Conservation (phyloP, 1,140 invertebrate genomes). For the Macrobrachium rosenbergii region DNA sequence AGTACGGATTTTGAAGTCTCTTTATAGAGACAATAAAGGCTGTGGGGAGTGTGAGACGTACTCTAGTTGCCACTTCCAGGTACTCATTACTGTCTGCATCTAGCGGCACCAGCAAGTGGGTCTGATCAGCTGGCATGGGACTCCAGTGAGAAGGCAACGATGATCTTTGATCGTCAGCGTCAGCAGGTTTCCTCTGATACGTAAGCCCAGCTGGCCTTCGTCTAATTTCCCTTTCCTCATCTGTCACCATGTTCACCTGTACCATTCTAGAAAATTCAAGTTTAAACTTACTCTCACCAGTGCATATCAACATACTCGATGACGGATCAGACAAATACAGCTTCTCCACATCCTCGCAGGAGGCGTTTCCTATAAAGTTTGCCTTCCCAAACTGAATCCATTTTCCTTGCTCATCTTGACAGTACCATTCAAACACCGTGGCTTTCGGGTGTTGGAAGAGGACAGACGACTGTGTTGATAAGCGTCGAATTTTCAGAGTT, state of each 20-base stretch:
- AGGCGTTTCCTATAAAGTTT: slow-evolving; percentile 24
- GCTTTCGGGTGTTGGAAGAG: slow-evolving; percentile 20
- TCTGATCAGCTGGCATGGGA: slow-evolving; percentile 22
- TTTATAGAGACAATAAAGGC: slow-evolving; percentile 12
- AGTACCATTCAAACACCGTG: slow-evolving; percentile 51
- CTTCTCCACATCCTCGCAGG: slow-evolving; percentile 36
- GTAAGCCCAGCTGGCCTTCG: slow-evolving; percentile 31
- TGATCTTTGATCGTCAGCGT: background rate
- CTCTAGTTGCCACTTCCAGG: slow-evolving; percentile 12
- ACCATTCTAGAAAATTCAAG: slow-evolving; percentile 40
- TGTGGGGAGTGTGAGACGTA: slow-evolving; percentile 36
- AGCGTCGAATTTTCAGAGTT: slow-evolving; percentile 12
- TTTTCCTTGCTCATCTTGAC: slow-evolving; percentile 44
- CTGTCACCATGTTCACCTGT: slow-evolving; percentile 27
- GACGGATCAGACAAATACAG: slow-evolving; percentile 25
- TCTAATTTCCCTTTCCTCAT: slow-evolving; percentile 31
- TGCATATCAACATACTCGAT: slow-evolving; percentile 21
- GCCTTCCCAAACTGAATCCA: slow-evolving; percentile 38
- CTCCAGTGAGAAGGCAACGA: slow-evolving; percentile 30
- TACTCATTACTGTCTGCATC: slow-evolving; percentile 15
- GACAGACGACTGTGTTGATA: slow-evolving; percentile 34
- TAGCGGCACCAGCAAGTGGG: slow-evolving; percentile 13
- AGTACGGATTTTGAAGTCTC: slow-evolving; percentile 48
- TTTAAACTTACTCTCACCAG: slow-evolving; percentile 7
- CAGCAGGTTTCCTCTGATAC: slow-evolving; percentile 8